Evolutionary conservation across 2,888 invertebrate genomes (phyloP), one percentile per base, ranked within the genome.

Genomic region (Dromius quadrimaculatus): DNA sequence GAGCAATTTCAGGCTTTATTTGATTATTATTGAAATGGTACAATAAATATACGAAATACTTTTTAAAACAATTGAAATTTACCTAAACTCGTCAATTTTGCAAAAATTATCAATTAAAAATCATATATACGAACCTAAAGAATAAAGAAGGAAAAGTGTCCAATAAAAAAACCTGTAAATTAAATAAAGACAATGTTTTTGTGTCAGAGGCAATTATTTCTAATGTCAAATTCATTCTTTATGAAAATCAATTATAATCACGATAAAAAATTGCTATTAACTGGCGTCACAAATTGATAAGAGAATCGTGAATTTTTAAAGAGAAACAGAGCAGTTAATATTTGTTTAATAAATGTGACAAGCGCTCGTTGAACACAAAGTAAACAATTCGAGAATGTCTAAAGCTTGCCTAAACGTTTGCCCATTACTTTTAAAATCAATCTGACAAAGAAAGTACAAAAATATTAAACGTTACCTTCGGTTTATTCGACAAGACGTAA

Each of bases 281-380:
- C 11, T 47, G 23, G 28, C 9, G 50, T 28, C 50, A 54, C 13
- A 15, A 23, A 41, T 28, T 54, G 50, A 54, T 54, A 54, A 54
- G 50, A 54, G 23, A 41, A 43, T 63, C 43, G 59, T 36, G 19
- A 59, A 59, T 59, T 59, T 59, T 59, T 59, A 59, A 59, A 36
- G 59, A 36, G 59, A 64, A 64, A 64, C n/a, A 64, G 34, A 64
- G 19, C 64, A 45, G 36, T 23, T 54, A 66, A 66, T 66, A 66
- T 66, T 66, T 66, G 54, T 54, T 54, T 66, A 50, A 50, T 19
- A 47, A 65, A 50, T 54, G 66, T 66, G 66, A 66, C 57, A 54
- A 54, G 43, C 63, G 34, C 11, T 34, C 17, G 20, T 8, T n/a
- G 36, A 23, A 59, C 34, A 59, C 36, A 38, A 57, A 28, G 50